A percentile compares a stretch with the other conserved stretches of the same genome.
Conservation (phyloP, 2,113 vertebrate genomes). For the Typhlomys cinereus region DNA sequence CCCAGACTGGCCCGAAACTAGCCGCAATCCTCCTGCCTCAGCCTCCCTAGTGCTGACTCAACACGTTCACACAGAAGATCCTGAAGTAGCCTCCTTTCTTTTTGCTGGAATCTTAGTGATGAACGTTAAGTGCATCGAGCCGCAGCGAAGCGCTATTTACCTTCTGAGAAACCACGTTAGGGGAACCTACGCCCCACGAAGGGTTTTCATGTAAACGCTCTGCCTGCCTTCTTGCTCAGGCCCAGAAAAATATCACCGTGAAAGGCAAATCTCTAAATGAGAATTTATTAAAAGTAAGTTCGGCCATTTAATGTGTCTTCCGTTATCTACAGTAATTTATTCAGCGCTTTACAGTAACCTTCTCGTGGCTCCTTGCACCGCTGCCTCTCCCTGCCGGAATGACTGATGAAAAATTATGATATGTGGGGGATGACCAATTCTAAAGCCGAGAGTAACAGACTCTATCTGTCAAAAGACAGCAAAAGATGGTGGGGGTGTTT, state of each 20-base stretch:
- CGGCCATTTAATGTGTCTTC: background rate
- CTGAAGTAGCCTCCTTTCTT: constrained; percentile 66
- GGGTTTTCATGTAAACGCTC: constrained; percentile 3
- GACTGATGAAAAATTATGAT: background rate
- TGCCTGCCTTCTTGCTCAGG: constrained; percentile 6
- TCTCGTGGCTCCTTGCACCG: background rate
- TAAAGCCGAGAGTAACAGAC: background rate
- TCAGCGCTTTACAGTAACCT: background rate
- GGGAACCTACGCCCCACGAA: background rate
- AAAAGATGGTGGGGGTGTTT: background rate
- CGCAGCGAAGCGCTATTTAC: background rate
- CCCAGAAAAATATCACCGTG: background rate
- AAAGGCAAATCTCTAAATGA: no score
- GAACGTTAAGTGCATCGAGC: background rate
- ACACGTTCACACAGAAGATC: constrained; percentile 75
- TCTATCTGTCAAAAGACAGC: constrained; percentile 36
- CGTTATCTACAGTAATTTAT: background rate
- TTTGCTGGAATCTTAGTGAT: constrained; percentile 42
- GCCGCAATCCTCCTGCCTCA: background rate
- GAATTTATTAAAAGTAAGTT: constrained; percentile 37
- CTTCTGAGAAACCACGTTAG: constrained; percentile 1
- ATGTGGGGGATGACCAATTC: background rate
- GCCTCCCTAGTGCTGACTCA: constrained; percentile 35
- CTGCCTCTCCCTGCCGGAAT: background rate
- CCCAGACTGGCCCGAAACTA: background rate